These are phyloP conservation scores for Apamea epomidion DNA, from an alignment of 2,888 invertebrate species.

Conservation along the genomic window DNA sequence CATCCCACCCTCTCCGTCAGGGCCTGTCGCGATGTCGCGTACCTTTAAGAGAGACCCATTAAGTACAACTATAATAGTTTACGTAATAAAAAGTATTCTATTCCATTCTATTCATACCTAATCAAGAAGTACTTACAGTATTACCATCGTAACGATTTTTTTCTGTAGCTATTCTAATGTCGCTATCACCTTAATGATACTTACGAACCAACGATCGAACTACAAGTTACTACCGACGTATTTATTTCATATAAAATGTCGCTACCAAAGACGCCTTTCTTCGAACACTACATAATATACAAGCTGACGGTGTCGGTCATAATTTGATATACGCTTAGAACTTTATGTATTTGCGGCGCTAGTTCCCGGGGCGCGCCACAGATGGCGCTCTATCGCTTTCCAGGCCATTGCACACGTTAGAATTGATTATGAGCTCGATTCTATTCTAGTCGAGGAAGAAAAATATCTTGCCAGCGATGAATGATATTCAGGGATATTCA, in stretches of 20 bases:
- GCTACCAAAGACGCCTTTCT: neutral
- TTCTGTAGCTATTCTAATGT: neutral
- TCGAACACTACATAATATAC: conserved; percentile 14
- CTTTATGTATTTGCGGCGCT: conserved; percentile 38
- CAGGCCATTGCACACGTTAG: conserved; percentile 54
- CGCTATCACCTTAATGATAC: neutral
- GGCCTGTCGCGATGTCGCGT: neutral
- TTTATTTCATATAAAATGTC: neutral
- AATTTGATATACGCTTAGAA: conserved; percentile 30
- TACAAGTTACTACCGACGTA: neutral
- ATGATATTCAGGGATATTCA: conserved; percentile 35
- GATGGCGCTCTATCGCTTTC: conserved; percentile 56
- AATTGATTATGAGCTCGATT: conserved; percentile 61
- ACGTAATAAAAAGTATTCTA: neutral
- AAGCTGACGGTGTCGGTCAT: conserved; percentile 23
- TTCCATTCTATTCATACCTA: neutral
- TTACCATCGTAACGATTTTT: neutral
- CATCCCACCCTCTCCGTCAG: neutral
- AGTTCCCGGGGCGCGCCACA: conserved; percentile 41
- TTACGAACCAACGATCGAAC: neutral
- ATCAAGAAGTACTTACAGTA: neutral
- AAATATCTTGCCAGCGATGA: conserved; percentile 39
- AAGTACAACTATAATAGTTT: neutral
- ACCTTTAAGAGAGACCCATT: no score
- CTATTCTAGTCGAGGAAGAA: conserved; percentile 49